A percentile compares a stretch with the other conserved stretches of the same genome.
Evolutionary conservation across 1,140 invertebrate genomes (phyloP).

Genomic region (Penaeus vannamei): DNA sequence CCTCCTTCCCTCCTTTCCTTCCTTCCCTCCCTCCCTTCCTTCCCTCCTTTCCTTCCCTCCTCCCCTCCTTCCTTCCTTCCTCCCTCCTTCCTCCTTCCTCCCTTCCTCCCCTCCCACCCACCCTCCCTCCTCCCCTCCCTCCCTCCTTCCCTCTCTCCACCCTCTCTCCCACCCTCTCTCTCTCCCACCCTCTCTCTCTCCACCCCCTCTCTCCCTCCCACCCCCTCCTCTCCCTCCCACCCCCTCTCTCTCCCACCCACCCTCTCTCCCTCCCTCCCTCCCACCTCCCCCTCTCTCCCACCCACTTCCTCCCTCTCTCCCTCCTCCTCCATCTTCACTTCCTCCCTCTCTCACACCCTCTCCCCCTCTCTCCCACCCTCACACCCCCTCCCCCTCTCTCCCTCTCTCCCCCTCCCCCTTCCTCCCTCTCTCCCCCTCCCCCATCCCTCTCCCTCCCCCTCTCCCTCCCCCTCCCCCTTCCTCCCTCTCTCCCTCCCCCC

Average conservation of each 20-base stretch:
- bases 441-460: no score
- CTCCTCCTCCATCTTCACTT: background rate
- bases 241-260: background rate
- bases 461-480: no score
- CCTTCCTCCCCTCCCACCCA: background rate
- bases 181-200: no score
- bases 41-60: background rate
- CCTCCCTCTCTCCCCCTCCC: no score
- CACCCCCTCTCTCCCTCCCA: no score
- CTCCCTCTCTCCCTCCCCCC: background rate
- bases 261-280: background rate
- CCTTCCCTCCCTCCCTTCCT: background rate
- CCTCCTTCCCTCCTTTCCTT: background rate
- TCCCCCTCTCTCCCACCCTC: no score
- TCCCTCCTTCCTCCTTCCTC: background rate
- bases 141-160: no score
- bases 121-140: no score
- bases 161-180: no score
- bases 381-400: no score
- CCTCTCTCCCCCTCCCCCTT: no score
- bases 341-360: background rate
- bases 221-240: background rate
- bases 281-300: background rate
- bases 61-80: background rate
- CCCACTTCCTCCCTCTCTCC: background rate